Evolutionary conservation across 2,797 vertebrate genomes (phyloP).

Genomic region (Natrix natrix): DNA sequence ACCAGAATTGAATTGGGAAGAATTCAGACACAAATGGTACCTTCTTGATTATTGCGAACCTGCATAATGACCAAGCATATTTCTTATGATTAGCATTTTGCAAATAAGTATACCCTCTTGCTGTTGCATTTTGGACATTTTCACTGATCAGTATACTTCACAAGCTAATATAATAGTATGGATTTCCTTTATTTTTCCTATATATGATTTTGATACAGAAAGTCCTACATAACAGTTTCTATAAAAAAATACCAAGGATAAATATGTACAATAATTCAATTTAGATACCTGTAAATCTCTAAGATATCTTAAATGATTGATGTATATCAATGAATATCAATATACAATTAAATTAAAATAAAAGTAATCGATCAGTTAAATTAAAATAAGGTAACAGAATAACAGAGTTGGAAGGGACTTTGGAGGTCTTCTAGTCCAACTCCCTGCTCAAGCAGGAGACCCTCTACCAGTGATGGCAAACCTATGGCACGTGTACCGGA

Average conservation of each 20-base stretch:
- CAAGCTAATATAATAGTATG: not conserved
- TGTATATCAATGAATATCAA: not conserved
- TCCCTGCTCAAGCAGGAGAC: not conserved
- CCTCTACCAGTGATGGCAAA: not conserved
- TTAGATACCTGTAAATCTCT: not conserved
- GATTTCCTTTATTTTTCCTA: not conserved
- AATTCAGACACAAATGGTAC: not conserved
- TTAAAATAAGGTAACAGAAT: not conserved
- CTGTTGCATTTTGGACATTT: not conserved
- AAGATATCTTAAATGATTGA: not conserved
- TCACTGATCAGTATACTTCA: not conserved
- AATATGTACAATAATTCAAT: not conserved
- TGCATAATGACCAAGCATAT: not conserved
- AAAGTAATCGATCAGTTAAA: not conserved
- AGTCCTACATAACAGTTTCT: not conserved
- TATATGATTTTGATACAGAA: not conserved
- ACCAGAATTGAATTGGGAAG: constrained; percentile 36
- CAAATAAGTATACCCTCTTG: not conserved
- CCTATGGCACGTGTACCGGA: too few relatives aligned
- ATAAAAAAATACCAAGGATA: not conserved
- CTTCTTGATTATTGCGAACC: not conserved
- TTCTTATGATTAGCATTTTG: not conserved
- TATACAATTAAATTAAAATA: not conserved
- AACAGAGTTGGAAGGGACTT: not conserved
- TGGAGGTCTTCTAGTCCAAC: not conserved